Base-by-base conservation (phyloP, 2,113 vertebrate species). In the Erythrocercus mccallii region DNA sequence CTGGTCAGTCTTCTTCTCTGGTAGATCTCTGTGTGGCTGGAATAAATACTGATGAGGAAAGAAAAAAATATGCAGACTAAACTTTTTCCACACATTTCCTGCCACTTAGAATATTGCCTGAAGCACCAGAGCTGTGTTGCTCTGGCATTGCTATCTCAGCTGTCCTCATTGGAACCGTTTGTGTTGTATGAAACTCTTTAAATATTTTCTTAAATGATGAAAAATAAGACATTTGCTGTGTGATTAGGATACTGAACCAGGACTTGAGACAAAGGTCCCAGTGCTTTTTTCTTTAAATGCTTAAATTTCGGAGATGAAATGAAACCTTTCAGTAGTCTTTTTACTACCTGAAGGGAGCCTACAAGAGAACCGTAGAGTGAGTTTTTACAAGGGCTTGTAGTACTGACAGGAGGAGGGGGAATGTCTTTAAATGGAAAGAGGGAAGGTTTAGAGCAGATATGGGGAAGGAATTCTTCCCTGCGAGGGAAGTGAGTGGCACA, bases 331-430 rank as follows among this genome's bases (percentile, higher is more conserved):
- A 37, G 17, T 7, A 8, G 15, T 35, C 3, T 12, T 81, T 74
- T 38, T 9, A 54, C 28, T 40, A 27, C 17, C 54, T 31, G 17
- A 61, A 61, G 17, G 38, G 24, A 40, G 3, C 15, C n/a, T 15
- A 11, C 13, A 40, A 47, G 30, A 40, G 45, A 68, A 11, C 7
- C 45, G 44, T 14, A 30, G 23, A 60, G 23, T 23, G 16, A n/a
- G 7, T 12, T 81, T 73, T 68, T n/a, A n/a, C 7, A 25, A 30
- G 11, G 24, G 8, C 3, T 21, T 47, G 45, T 40, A n/a, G 10
- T 15, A 31, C 38, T 25, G 38, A n/a, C 38, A 60, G 16, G 12
- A 18, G 0, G 1, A 30, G 20, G 31, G 44, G 3, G 2, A 50
- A 13, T 44, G 31, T 14, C 9, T 81, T 44, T 38, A 38, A 51